Conservation (phyloP, 2,888 invertebrate species). For the Gymnosoma rotundatum region DNA sequence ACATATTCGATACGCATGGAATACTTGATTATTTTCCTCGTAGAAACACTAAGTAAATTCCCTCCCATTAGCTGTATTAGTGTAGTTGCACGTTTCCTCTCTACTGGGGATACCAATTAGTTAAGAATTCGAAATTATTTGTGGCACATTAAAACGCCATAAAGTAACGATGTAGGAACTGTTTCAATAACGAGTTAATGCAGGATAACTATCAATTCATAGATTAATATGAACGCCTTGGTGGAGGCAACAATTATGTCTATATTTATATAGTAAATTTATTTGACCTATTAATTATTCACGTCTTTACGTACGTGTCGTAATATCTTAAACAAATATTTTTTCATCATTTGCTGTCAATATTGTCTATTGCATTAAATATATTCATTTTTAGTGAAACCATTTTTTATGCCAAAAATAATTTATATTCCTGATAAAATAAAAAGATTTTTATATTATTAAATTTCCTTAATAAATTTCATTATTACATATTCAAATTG, state of each 20-base stretch:
- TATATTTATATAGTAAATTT: background rate
- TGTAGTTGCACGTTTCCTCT: no score
- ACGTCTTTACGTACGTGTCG: background rate
- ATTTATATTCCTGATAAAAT: background rate
- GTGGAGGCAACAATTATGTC: background rate
- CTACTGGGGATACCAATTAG: no score
- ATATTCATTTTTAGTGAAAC: background rate
- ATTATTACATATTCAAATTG: background rate
- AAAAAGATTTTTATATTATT: background rate
- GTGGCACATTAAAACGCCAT: no score
- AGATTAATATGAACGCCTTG: no score
- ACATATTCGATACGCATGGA: no score
- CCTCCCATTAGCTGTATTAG: no score
- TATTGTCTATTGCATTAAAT: constrained; percentile 8
- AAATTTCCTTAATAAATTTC: background rate
- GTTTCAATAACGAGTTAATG: no score
- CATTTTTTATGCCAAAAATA: background rate
- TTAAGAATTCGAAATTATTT: no score
- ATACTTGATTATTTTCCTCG: no score
- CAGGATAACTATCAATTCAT: no score
- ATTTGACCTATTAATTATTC: constrained; percentile 27
- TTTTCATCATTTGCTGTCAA: constrained; percentile 32
- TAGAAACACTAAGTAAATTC: no score
- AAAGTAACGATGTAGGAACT: no score
- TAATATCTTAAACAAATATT: background rate